Base-by-base conservation (phyloP, 2,888 invertebrate genomes). In the Dicyrtoma fusca region DNA sequence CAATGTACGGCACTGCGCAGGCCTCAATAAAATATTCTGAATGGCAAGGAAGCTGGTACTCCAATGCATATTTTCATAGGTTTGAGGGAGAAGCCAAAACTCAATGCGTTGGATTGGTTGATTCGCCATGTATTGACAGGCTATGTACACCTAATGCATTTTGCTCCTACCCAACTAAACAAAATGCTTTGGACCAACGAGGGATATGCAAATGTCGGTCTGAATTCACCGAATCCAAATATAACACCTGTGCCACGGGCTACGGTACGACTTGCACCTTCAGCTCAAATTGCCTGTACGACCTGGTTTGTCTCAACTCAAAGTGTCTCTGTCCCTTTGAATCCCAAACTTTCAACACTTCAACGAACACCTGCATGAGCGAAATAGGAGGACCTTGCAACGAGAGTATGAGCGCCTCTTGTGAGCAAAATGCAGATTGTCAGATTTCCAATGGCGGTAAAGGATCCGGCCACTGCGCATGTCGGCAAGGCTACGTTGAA, bases 341-440 rank as follows among this genome's bases (percentile, higher is more conserved):
- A 14, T 14, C 25, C 11, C 25, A 26, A 25, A 10, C 1, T 26
- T 26, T 8, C 13, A 26, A 59, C 14, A n/a, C 14, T 1, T 6
- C 13, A 14, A 23, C 1, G 1, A 6, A 26, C 13, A n/a, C 34
- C 1, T 59, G 59, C 14, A 14, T 26, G 13, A 59, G 59, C 26
- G n/a, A 34, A 14, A 59, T 59, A n/a, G 59, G 34, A 13, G 59
- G 59, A 6, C 59, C 59, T 26, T 59, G 59, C 17, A 14, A 34
- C 14, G 17, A n/a, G 1, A 21, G 53, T 17, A 19, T 17, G 19
- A 53, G 3, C 10, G 3, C 10, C n/a, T 10, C n/a, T 2, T 53
- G 53, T 53, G 53, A 2, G 8, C 8, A 17, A 17, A 19, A 53
- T 53, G 53, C 53, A 11, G 2, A 17, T 3, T 53, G 53, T 53